Conservation (phyloP, 2,888 invertebrate species). For the Melinaea marsaeus region DNA sequence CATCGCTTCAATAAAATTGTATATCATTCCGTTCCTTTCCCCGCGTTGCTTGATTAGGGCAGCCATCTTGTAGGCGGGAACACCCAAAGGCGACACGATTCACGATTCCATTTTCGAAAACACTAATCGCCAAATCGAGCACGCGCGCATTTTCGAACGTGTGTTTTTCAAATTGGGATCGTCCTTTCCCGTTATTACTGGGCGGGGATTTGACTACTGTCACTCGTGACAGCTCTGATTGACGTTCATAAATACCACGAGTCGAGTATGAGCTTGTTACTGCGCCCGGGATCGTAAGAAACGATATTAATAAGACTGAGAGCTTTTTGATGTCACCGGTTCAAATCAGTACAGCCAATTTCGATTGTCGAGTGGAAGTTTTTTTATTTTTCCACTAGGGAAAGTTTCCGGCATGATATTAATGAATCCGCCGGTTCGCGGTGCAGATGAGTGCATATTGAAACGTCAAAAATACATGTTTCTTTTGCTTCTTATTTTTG, state of each 20-base stretch:
- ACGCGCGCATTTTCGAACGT: conserved; percentile 71
- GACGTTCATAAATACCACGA: conserved; percentile 72
- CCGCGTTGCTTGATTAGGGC: conserved; percentile 72
- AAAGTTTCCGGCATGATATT: conserved; percentile 44
- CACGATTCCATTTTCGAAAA: conserved; percentile 75
- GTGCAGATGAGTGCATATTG: conserved; percentile 73
- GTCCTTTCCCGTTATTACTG: conserved; percentile 69
- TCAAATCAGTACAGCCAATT: conserved; percentile 26
- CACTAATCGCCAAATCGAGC: conserved; percentile 75
- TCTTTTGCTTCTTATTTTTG: conserved; percentile 74
- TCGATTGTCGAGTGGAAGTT: conserved; percentile 28
- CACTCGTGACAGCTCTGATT: conserved; percentile 74
- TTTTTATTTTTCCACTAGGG: conserved; percentile 38
- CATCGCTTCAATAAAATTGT: conserved; percentile 77
- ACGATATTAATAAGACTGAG: conserved; percentile 59
- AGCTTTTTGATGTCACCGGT: conserved; percentile 51
- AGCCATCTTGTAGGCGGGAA: conserved; percentile 76
- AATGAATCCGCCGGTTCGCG: conserved; percentile 55
- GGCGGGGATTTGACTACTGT: conserved; percentile 74
- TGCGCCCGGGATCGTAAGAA: conserved; percentile 52
- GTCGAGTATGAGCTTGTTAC: conserved; percentile 69
- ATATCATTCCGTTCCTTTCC: conserved; percentile 72
- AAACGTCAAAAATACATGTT: conserved; percentile 71
- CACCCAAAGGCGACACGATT: conserved; percentile 75
- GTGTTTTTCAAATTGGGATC: conserved; percentile 74